Evolutionary conservation across 2,113 vertebrate genomes (phyloP).

Genomic region (Calyptomena viridis): DNA sequence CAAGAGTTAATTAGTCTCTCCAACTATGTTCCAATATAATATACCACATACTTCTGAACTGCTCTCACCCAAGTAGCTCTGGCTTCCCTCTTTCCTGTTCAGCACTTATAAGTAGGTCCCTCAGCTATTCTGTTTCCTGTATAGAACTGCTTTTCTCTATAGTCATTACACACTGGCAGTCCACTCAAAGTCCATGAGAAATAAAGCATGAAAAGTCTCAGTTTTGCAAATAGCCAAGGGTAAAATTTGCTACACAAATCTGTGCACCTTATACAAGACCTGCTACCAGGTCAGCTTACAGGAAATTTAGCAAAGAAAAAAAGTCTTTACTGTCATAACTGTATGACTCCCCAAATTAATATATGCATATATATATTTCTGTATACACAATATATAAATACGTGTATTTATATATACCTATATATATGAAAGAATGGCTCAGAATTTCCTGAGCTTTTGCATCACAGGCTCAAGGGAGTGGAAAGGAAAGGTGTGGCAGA

Average conservation of each 20-base stretch:
- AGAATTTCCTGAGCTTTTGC: neutral
- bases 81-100: neutral
- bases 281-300: neutral
- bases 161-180: conserved; percentile 54
- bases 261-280: neutral
- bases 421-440: neutral
- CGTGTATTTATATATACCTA: neutral
- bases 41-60: neutral
- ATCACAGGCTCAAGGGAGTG: neutral
- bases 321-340: neutral
- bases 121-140: conserved; percentile 62
- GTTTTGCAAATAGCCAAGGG: neutral
- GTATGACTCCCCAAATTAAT: neutral
- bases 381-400: neutral
- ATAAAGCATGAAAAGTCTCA: neutral
- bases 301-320: neutral
- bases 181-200: neutral
- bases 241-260: neutral
- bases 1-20: neutral
- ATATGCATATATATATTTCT: neutral
- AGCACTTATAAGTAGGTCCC: neutral
- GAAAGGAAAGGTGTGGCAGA: neutral
- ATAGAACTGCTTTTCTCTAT: neutral
- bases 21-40: neutral
- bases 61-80: neutral